Percentiles rank a stretch among this genome's conserved stretches.
These are phyloP conservation scores for Cygnus buccinator DNA, from an alignment of 2,113 vertebrate species.

Conservation along the genomic window DNA sequence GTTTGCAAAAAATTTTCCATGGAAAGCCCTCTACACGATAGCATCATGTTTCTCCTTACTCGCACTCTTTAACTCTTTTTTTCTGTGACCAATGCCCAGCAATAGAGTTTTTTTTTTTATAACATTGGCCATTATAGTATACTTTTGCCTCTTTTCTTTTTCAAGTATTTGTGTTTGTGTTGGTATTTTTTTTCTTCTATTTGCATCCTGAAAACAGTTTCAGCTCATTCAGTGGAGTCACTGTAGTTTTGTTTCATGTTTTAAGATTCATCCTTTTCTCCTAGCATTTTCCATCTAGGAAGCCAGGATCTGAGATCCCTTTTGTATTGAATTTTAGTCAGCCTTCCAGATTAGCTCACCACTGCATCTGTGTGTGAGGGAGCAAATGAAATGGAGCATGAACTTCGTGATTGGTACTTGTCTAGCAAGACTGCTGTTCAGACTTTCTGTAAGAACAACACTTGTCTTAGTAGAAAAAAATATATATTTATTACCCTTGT, in stretches of 20 bases:
- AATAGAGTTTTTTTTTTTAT: neutral
- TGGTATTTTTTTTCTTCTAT: neutral
- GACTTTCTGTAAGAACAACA: neutral
- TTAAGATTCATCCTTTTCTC: constrained; percentile 12
- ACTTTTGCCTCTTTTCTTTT: neutral
- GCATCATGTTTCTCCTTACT: neutral
- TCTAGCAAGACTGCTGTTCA: neutral
- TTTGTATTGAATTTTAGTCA: constrained; percentile 21
- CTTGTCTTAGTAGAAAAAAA: neutral
- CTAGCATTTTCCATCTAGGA: constrained; percentile 5
- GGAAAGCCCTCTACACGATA: neutral
- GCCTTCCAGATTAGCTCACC: neutral
- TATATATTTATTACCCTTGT: neutral
- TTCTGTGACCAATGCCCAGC: neutral
- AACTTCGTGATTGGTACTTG: neutral
- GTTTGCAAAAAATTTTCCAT: neutral
- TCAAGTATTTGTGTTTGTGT: neutral
- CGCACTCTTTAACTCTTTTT: neutral
- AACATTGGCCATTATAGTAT: neutral
- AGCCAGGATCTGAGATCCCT: neutral
- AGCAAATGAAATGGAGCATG: neutral
- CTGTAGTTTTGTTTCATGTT: neutral
- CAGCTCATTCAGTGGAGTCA: neutral
- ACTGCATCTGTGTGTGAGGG: neutral
- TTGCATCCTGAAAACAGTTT: neutral